phyloP scores from a whole-genome alignment of 1,140 invertebrate species.

The Drosophila willistoni region DNA sequence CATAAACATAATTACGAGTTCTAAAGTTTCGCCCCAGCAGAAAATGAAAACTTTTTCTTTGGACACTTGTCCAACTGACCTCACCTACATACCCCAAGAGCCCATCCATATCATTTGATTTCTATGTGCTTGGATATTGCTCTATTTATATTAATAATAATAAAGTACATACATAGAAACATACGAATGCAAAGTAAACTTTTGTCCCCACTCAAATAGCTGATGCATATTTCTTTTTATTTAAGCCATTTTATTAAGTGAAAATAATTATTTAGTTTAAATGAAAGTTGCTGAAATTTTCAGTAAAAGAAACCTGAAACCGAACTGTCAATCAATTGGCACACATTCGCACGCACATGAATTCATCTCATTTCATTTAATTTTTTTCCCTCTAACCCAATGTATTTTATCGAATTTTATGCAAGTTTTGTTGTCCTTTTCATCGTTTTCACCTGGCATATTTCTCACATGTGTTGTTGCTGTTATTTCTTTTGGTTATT shows the following conservation, averaged over 20 bases:
- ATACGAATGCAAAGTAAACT: too few species aligned
- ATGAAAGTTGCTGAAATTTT: too few species aligned
- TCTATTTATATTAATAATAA: too few species aligned
- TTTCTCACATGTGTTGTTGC: slow-evolving; percentile 34
- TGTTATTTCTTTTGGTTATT: slow-evolving; percentile 15
- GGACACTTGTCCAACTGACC: background rate
- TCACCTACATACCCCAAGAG: background rate
- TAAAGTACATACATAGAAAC: too few species aligned
- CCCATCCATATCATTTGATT: background rate
- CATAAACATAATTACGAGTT: slow-evolving; percentile 8
- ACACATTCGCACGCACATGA: background rate
- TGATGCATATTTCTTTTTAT: too few species aligned
- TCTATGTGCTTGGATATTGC: background rate
- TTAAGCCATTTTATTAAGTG: too few species aligned
- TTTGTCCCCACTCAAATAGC: too few species aligned
- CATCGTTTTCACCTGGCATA: slow-evolving; percentile 5
- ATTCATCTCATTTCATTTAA: background rate
- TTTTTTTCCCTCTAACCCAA: background rate
- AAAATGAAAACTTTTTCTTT: background rate
- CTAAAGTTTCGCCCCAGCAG: background rate
- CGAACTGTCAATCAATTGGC: background rate
- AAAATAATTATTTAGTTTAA: too few species aligned
- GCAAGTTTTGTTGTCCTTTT: slow-evolving; percentile 10
- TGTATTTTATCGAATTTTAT: slow-evolving; percentile 5
- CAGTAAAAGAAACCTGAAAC: background rate